Percentiles rank a stretch among this genome's conserved stretches.
These are phyloP conservation scores for Subanguina moxae DNA, from an alignment of 1,140 invertebrate species.

Conservation along the genomic window DNA sequence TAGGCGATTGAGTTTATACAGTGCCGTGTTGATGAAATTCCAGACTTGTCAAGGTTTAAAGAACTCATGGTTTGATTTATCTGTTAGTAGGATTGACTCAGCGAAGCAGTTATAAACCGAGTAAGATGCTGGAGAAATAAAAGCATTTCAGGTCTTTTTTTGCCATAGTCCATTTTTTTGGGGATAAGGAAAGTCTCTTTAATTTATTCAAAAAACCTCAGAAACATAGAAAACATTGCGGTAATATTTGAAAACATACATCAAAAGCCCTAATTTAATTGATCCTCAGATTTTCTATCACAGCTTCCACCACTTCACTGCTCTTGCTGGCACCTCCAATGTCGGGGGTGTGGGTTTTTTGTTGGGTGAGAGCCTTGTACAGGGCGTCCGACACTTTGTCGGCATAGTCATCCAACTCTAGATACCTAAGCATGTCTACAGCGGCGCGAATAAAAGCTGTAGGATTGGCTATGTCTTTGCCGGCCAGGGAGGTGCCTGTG, in stretches of 20 bases:
- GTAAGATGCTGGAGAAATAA: no score
- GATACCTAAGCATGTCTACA: conserved; percentile 48
- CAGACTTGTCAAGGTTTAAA: conserved; percentile 11
- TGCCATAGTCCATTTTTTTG: no score
- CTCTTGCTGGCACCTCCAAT: conserved; percentile 38
- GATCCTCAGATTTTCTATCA: conserved; percentile 49
- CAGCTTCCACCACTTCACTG: conserved; percentile 47
- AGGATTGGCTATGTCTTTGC: conserved; percentile 94
- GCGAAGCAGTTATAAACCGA: no score
- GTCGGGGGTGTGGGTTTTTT: conserved; percentile 49
- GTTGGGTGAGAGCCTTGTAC: conserved; percentile 41
- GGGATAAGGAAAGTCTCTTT: no score
- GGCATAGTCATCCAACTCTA: conserved; percentile 49
- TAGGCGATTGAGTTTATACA: conserved; percentile 12
- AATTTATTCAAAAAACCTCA: no score
- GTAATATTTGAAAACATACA: no score
- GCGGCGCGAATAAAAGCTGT: conserved; percentile 56
- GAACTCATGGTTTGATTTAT: conserved; percentile 4
- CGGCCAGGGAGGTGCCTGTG: conserved; percentile 83
- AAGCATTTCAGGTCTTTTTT: no score
- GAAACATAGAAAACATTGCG: no score
- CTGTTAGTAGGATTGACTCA: no score
- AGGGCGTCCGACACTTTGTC: conserved; percentile 52
- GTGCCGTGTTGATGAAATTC: conserved; percentile 11
- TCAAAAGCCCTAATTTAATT: no score